phyloP scores from a whole-genome alignment of 30 jellyfish, hydroid and myxozoan species.

The Mastigias papua region DNA sequence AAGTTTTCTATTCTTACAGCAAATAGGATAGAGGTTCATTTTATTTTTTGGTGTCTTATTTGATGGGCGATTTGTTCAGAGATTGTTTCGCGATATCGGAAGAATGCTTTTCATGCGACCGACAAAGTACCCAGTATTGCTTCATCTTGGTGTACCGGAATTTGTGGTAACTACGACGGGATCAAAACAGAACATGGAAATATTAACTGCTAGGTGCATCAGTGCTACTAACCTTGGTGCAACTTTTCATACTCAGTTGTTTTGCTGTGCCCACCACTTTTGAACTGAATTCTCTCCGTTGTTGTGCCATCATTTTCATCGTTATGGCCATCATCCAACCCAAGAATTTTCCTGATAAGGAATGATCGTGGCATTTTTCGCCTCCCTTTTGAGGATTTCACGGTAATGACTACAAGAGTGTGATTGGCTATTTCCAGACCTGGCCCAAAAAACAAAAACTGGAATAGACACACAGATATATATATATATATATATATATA shows the following conservation, averaged over 20 bases:
- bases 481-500: too few species aligned
- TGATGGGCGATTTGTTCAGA: background rate
- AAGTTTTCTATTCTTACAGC: background rate
- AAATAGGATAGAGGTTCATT: background rate
- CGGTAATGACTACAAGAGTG: background rate
- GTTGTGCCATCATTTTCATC: background rate
- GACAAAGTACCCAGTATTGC: conserved; percentile 1
- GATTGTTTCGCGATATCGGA: conserved; percentile 1
- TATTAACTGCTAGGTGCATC: background rate
- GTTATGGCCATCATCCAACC: conserved; percentile 72
- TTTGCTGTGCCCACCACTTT: background rate
- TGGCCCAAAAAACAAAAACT: too few species aligned
- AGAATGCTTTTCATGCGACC: background rate
- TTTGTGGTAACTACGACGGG: background rate
- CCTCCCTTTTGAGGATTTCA: background rate
- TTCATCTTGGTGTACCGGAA: background rate
- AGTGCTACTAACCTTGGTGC: conserved; percentile 3
- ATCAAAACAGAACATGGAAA: conserved; percentile 16
- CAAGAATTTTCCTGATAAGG: conserved; percentile 78
- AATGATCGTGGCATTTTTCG: conserved; percentile 85
- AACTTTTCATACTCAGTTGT: conserved; percentile 5
- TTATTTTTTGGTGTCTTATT: background rate
- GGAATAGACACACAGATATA: too few species aligned
- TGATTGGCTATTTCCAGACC: background rate
- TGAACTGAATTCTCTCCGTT: background rate